phyloP scores from a whole-genome alignment of 2,888 invertebrate species.

The Erebia epiphron region DNA sequence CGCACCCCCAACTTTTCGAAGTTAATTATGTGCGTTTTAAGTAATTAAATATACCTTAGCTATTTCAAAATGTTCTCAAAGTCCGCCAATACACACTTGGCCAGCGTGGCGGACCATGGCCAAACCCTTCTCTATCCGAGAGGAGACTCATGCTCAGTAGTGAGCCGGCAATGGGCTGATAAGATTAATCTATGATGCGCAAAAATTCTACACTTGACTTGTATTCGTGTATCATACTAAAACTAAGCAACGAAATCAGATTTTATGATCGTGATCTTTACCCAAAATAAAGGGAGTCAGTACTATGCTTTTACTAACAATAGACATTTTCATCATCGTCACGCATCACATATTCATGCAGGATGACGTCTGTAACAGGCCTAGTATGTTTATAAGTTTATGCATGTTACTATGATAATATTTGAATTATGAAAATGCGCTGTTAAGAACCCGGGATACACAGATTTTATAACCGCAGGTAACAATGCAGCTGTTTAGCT shows the following conservation, averaged over 20 bases:
- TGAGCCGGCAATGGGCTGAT: too few relatives aligned
- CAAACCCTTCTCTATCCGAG: too few relatives aligned
- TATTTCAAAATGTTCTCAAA: too few relatives aligned
- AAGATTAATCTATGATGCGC: too few relatives aligned
- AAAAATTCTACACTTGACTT: neutral
- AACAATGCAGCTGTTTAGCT: constrained; percentile 20
- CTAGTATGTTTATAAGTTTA: too few relatives aligned
- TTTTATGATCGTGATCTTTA: neutral
- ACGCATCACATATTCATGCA: neutral
- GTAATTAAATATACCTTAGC: too few relatives aligned
- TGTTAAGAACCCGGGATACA: constrained; percentile 30
- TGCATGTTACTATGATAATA: constrained; percentile 38
- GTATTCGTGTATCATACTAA: neutral
- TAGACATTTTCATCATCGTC: neutral
- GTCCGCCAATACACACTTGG: too few relatives aligned
- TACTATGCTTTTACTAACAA: neutral
- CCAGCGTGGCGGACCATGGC: too few relatives aligned
- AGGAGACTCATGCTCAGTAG: too few relatives aligned
- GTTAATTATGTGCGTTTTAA: too few relatives aligned
- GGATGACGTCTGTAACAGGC: constrained; percentile 1
- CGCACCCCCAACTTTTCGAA: too few relatives aligned
- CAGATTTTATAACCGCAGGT: constrained; percentile 23
- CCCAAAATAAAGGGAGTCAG: neutral
- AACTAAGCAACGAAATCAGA: neutral
- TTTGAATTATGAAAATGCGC: constrained; percentile 44